These are phyloP conservation scores for Porites australiensis DNA, from an alignment of 64 coral and sea anemone species.

Conservation along the genomic window DNA sequence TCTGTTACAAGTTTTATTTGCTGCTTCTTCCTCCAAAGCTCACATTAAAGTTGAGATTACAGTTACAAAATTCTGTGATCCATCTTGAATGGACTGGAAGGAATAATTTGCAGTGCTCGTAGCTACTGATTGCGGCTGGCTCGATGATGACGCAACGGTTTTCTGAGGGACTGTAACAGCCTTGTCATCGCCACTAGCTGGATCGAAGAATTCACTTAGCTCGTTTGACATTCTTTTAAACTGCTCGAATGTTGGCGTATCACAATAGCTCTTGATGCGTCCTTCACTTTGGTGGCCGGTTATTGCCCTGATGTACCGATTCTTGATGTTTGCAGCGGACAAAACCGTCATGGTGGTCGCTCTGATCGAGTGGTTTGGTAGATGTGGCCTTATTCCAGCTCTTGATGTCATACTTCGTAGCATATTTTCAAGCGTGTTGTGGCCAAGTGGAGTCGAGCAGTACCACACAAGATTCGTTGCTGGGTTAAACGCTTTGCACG, in stretches of 20 bases:
- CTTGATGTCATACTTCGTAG: slow-evolving; percentile 25
- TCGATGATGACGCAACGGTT: slow-evolving; percentile 1
- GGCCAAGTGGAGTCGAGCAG: slow-evolving; percentile 44
- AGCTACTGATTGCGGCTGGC: too few species aligned
- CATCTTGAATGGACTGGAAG: too few species aligned
- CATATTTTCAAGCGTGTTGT: slow-evolving; percentile 39
- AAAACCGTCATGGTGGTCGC: slow-evolving; percentile 40
- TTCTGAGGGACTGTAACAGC: slow-evolving; percentile 26
- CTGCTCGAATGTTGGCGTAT: slow-evolving; percentile 56
- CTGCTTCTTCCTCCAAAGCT: too few species aligned
- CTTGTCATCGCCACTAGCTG: background rate
- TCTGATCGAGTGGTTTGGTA: slow-evolving; percentile 33
- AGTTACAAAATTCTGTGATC: too few species aligned
- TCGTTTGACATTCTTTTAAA: slow-evolving; percentile 58
- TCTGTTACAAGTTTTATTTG: too few species aligned
- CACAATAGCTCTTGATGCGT: slow-evolving; percentile 42
- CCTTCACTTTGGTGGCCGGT: slow-evolving; percentile 38
- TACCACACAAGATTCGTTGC: slow-evolving; percentile 10
- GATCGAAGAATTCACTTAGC: slow-evolving; percentile 40
- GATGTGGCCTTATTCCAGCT: slow-evolving; percentile 20
- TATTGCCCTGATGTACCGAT: slow-evolving; percentile 52
- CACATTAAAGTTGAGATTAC: too few species aligned
- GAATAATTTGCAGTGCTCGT: too few species aligned
- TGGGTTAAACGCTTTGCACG: slow-evolving; percentile 45
- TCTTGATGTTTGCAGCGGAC: slow-evolving; percentile 46